Conservation (phyloP, 2,113 vertebrate species). For the Craseonycteris thonglongyai region DNA sequence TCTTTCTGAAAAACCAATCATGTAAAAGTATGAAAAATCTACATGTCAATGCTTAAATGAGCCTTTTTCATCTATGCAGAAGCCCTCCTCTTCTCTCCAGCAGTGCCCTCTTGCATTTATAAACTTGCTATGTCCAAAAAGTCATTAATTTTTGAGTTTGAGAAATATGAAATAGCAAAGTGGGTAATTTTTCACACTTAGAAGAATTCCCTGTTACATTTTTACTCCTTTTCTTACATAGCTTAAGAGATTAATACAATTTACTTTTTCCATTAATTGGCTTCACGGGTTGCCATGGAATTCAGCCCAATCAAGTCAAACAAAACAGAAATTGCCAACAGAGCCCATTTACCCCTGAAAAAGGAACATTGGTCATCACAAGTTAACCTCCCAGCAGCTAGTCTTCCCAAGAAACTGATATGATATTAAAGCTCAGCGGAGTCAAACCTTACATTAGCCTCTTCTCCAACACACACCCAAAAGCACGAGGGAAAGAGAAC, state of each 20-base stretch:
- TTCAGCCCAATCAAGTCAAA: slow-evolving; percentile 66
- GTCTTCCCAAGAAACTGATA: not conserved
- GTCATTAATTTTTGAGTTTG: slow-evolving; percentile 81
- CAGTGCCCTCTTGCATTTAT: slow-evolving; percentile 68
- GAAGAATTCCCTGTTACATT: slow-evolving; percentile 78
- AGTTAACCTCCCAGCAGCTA: slow-evolving; percentile 29
- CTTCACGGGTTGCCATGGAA: slow-evolving; percentile 73
- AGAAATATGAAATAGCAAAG: slow-evolving; percentile 82
- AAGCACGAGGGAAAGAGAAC: not conserved
- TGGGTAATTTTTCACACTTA: slow-evolving; percentile 86
- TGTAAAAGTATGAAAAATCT: not conserved
- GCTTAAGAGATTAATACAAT: slow-evolving; percentile 79
- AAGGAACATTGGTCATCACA: slow-evolving; percentile 45
- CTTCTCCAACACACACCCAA: slow-evolving; percentile 19
- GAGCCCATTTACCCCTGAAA: slow-evolving; percentile 38
- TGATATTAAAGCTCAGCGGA: not conserved
- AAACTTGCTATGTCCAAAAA: slow-evolving; percentile 71
- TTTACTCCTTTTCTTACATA: slow-evolving; percentile 75
- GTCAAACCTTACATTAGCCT: slow-evolving; percentile 8
- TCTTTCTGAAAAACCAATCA: slow-evolving; percentile 36
- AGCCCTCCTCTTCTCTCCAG: not conserved
- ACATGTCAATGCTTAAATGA: not conserved
- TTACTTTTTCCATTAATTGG: slow-evolving; percentile 80
- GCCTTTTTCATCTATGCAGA: not conserved
- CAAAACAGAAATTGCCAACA: slow-evolving; percentile 65